Base-by-base conservation (phyloP, 64 coral and sea anemone species). In the Stichodactyla mertensii region DNA sequence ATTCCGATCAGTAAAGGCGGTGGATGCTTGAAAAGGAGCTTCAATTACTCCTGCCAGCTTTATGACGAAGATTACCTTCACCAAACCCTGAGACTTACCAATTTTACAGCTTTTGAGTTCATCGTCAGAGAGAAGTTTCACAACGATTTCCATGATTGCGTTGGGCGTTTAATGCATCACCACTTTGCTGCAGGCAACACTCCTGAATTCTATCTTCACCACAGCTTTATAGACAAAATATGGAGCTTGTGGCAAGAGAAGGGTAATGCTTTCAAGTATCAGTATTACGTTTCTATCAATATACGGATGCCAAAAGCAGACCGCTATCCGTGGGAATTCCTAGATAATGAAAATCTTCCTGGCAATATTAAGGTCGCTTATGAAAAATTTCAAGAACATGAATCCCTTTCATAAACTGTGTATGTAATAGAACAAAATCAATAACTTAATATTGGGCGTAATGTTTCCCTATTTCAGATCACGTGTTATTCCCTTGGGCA, bases 221-320 rank as follows among this genome's bases (percentile, higher is more conserved):
- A 95, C 22, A 78, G 86, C 51, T 95, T 95, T 24, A 54, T 95
- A 22, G 89, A 95, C 85, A 95, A 92, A 36, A 78, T 95, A 20
- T 95, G 93, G 93, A 52, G 83, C 55, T 16, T 81, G 36, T 95
- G 89, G 89, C 89, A 95, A 77, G 45, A 45, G 11, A 92, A 86
- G 16, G 83, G 83, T 0, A 55, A 58, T 1, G 11, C 15, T 12
- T 85, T 64, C 79, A 92, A 56, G 51, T 86, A 61, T 54, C 55
- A 86, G 18, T 95, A 89, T 86, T 85, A 82, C n/a, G 61, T 74
- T 13, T 86, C 54, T 52, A 45, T 88, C 22, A 11, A 66, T 7
- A 55, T 54, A 64, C 55, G 71, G 64, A 92, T 95, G 93, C 86
- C 87, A 13, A 31, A 81, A 19, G 86, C 79, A 6, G 89, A 61